A percentile compares a stretch with the other conserved stretches of the same genome.
phyloP scores from a whole-genome alignment of 37 sponge, comb jelly and placozoan genomes.

The Beroe ovata region DNA sequence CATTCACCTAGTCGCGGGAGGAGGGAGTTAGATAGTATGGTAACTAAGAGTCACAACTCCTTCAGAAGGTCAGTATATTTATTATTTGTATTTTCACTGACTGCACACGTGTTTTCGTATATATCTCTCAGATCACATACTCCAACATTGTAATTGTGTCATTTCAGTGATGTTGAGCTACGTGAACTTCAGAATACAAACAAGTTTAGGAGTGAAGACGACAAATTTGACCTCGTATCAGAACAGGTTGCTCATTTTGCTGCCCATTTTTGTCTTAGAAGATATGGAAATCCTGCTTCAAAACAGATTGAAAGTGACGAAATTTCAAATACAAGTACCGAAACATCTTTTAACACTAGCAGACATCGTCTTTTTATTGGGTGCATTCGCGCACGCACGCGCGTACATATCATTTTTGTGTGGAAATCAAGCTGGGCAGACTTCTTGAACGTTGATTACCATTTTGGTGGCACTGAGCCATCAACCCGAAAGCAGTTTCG shows the following conservation, averaged over 20 bases:
- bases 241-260: constrained; percentile 10
- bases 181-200: not conserved
- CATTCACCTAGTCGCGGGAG: not conserved
- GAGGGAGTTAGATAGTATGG: not conserved
- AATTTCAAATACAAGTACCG: not conserved
- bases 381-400: not conserved
- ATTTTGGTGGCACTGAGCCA: no score
- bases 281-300: no score
- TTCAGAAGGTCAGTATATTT: constrained; percentile 42
- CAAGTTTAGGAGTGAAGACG: constrained; percentile 41
- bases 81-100: no score
- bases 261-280: no score
- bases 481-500: no score
- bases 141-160: no score
- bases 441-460: no score
- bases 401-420: no score
- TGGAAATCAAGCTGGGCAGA: no score
- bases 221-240: not conserved
- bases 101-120: no score
- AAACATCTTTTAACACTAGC: not conserved
- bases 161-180: constrained; percentile 9
- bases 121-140: no score
- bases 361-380: not conserved
- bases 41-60: not conserved
- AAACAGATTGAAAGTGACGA: no score